A percentile compares a stretch with the other conserved stretches of the same genome.
phyloP scores from a whole-genome alignment of 2,113 vertebrate genomes.

The Ramphastos sulfuratus region DNA sequence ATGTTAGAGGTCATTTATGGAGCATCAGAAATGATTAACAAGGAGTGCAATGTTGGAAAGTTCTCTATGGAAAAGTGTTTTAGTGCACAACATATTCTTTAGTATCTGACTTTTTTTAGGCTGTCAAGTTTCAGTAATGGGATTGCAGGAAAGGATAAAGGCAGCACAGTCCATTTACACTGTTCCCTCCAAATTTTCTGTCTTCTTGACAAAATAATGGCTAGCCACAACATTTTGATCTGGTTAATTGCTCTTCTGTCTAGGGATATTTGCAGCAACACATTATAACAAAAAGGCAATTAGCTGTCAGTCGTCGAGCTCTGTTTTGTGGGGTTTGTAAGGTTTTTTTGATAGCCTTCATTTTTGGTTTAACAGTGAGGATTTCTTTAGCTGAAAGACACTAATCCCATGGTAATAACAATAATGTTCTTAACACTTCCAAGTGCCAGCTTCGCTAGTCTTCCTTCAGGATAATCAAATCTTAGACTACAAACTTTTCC shows the following conservation, averaged over 20 bases:
- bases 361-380: neutral
- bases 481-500: neutral
- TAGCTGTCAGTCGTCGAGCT: slow-evolving; percentile 11
- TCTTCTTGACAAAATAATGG: slow-evolving; percentile 20
- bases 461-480: slow-evolving; percentile 6
- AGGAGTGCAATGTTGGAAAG: neutral
- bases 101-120: neutral
- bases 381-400: slow-evolving; percentile 3
- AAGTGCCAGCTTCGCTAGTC: neutral
- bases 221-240: slow-evolving; percentile 19
- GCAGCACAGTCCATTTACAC: fast-evolving
- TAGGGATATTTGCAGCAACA: slow-evolving; percentile 24
- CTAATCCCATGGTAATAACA: neutral
- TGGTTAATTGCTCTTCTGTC: slow-evolving; percentile 7
- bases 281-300: slow-evolving; percentile 1
- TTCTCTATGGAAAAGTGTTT: neutral
- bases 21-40: neutral
- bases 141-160: neutral
- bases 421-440: neutral
- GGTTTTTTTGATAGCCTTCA: neutral
- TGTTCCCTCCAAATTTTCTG: neutral
- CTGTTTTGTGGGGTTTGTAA: neutral
- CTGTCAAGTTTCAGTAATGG: neutral
- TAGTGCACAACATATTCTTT: neutral
- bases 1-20: fast-evolving